Percentiles rank a stretch among this genome's conserved stretches.
phyloP scores from a whole-genome alignment of 2,797 vertebrate genomes.

The Sebastiscus tertius region DNA sequence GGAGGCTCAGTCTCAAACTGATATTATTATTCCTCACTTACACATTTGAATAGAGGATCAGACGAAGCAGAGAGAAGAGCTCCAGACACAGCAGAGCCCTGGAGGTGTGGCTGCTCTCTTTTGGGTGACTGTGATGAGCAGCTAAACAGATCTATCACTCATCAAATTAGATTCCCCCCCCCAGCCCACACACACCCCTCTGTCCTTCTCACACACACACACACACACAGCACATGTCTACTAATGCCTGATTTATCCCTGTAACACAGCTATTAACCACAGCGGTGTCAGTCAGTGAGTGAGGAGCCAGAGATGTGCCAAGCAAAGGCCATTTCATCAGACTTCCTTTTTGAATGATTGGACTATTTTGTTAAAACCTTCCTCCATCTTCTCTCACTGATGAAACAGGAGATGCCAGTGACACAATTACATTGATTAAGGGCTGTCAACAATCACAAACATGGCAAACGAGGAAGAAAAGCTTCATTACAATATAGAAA shows the following conservation, averaged over 20 bases:
- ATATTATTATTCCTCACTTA: conserved; percentile 23
- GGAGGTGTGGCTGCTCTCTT: conserved; percentile 63
- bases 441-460: conserved; percentile 25
- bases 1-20: conserved; percentile 36
- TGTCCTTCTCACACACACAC: conserved; percentile 17
- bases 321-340: conserved; percentile 67
- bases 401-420: conserved; percentile 51
- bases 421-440: conserved; percentile 50
- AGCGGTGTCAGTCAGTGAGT: conserved; percentile 55
- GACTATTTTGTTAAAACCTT: conserved; percentile 35
- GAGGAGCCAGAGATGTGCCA: conserved; percentile 51
- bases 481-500: conserved; percentile 5
- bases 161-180: conserved; percentile 60
- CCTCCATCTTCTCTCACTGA: conserved; percentile 38
- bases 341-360: conserved; percentile 71
- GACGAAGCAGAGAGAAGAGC: conserved; percentile 29
- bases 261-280: conserved; percentile 58
- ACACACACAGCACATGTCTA: conserved; percentile 30
- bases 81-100: conserved; percentile 48
- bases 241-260: conserved; percentile 65
- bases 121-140: conserved; percentile 56
- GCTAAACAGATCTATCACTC: conserved; percentile 69
- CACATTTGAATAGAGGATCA: conserved; percentile 35
- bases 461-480: conserved; percentile 7
- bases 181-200: conserved; percentile 19